Conservation (phyloP, 53 echinoderm and acorn worm species). For the Echinometra lucunter region DNA sequence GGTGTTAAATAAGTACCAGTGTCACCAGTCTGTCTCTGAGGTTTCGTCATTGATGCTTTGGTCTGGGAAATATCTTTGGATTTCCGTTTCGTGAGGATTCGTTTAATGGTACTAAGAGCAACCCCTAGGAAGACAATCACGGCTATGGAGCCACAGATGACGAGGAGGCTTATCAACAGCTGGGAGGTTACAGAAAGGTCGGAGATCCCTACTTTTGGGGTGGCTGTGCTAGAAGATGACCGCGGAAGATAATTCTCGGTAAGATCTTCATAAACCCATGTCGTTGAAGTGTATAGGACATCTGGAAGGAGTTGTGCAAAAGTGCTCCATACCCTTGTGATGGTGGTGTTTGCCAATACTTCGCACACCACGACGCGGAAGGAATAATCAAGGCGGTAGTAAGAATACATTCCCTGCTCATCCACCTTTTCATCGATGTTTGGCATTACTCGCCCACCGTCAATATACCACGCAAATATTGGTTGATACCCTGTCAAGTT, state of each 20-base stretch:
- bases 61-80: neutral
- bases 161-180: neutral
- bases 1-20: neutral
- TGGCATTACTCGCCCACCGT: neutral
- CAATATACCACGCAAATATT: slow-evolving; percentile 15
- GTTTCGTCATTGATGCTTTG: neutral
- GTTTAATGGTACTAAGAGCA: neutral
- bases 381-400: neutral
- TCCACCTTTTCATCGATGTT: neutral
- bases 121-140: neutral
- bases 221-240: neutral
- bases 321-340: neutral
- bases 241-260: neutral
- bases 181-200: neutral
- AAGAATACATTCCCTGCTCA: neutral
- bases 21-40: neutral
- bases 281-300: neutral
- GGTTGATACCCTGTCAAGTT: neutral
- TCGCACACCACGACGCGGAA: neutral
- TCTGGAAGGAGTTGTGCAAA: neutral
- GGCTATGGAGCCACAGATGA: neutral
- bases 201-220: neutral
- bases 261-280: neutral
- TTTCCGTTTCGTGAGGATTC: neutral
- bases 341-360: neutral